Conservation (phyloP, 2,113 vertebrate species). For the Dromaius novaehollandiae region DNA sequence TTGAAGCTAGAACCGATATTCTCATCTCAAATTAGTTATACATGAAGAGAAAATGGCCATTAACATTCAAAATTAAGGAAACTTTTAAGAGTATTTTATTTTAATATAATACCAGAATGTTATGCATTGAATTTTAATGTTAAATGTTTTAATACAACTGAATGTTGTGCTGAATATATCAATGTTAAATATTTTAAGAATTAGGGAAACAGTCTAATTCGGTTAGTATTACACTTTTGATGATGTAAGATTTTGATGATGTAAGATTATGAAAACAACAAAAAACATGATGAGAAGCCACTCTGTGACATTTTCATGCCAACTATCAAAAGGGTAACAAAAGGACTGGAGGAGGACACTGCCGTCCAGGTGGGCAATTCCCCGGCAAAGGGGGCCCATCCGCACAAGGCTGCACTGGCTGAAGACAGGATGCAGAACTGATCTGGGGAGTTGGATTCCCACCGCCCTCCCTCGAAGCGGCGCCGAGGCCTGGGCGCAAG, state of each 20-base stretch:
- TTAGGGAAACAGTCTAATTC: background rate
- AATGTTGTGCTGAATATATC: background rate
- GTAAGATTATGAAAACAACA: rapidly evolving
- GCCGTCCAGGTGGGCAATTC: too few species aligned
- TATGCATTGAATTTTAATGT: background rate
- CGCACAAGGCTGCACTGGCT: rapidly evolving
- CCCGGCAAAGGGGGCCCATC: rapidly evolving
- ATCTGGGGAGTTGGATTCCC: too few species aligned
- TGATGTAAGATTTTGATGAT: background rate
- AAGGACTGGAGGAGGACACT: background rate
- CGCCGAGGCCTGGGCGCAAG: too few species aligned
- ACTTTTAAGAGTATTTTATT: background rate
- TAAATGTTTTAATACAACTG: background rate
- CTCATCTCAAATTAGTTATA: background rate
- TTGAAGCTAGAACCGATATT: background rate
- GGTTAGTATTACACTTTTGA: background rate
- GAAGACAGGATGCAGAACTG: too few species aligned
- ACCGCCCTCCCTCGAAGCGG: too few species aligned
- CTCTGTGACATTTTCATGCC: background rate
- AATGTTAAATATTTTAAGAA: background rate
- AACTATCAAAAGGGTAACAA: rapidly evolving
- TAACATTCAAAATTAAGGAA: background rate
- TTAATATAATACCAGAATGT: background rate
- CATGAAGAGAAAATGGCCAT: background rate
- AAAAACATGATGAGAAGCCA: background rate